Evolutionary conservation across 1,140 invertebrate genomes (phyloP), one percentile per base, ranked within the genome.

Genomic region (Meloidogyne hapla): DNA sequence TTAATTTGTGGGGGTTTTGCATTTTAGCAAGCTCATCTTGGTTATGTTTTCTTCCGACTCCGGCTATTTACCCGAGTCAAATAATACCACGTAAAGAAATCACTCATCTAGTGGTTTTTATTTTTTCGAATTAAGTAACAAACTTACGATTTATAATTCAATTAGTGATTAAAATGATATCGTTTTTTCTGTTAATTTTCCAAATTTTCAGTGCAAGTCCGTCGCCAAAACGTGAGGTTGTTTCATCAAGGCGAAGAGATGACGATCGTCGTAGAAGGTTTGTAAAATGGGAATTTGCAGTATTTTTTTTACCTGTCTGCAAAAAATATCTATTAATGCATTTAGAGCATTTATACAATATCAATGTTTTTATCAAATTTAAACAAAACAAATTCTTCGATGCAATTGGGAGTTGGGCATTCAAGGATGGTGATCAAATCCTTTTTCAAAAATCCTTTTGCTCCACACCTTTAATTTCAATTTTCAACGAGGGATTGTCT

Each of bases 221-320:
- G 15, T 73, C 71, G 15, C 71, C 71, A 23, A 61, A 64, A 21
- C 45, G 71, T 0, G 71, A 73, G 64, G 64, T 73, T 64, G 65
- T 67, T 67, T 73, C 71, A 10, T 61, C 71, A 26, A 73, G 56
- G 6, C 71, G 71, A 40, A 33, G 40, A 38, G 65, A 67, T 67
- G 40, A 67, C 13, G 65, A 67, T 38, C 65, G 65, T 21, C 65
- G 65, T 25, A 61, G 71, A 56, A 56, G 48, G 48, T 56, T 56
- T 56, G 48, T 56, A 56, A 56, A 6, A 56, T 56, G n/a, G 18
- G 4, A 4, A 21, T 56, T 61, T 42, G 21, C 33, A 26, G 71
- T 40, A 73, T 61, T 33, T 61, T 61, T 72, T 28, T 18, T 15
- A 56, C 64, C 40, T 38, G 64, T 26, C 23, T 45, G 33, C 56